Conservation (phyloP, 2,888 invertebrate species). For the Temnothorax unifasciatus region DNA sequence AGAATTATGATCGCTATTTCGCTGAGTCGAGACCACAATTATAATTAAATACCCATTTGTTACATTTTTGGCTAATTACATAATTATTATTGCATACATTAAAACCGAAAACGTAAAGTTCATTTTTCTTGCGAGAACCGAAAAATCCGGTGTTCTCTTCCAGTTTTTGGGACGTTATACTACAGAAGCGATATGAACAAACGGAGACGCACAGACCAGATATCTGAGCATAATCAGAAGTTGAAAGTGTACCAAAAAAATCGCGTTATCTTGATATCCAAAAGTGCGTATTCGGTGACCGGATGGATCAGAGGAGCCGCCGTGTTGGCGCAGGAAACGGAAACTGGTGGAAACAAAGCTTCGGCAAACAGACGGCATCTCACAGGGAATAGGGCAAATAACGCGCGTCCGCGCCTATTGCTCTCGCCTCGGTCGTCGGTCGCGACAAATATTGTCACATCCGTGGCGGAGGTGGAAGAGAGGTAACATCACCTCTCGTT, state of each 20-base stretch:
- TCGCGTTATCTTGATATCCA: slow-evolving; percentile 40
- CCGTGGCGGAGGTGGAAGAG: slow-evolving; percentile 52
- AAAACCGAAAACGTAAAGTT: background rate
- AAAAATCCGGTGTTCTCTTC: background rate
- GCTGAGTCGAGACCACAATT: background rate
- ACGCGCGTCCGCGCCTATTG: slow-evolving; percentile 71
- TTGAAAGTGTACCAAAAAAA: background rate
- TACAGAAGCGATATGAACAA: slow-evolving; percentile 39
- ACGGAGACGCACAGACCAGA: background rate
- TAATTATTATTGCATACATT: background rate
- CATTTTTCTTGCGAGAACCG: background rate
- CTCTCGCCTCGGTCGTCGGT: slow-evolving; percentile 68
- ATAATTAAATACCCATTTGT: too few relatives aligned
- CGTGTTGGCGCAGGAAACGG: slow-evolving; percentile 85
- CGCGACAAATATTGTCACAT: slow-evolving; percentile 83
- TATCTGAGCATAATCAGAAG: background rate
- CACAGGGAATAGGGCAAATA: slow-evolving; percentile 82
- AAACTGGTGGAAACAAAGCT: slow-evolving; percentile 86
- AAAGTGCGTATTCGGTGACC: slow-evolving; percentile 77
- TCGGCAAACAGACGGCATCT: slow-evolving; percentile 81
- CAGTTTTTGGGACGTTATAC: background rate
- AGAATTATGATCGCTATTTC: background rate
- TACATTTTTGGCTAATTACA: background rate
- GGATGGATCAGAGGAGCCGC: slow-evolving; percentile 82
- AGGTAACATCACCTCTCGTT: slow-evolving; percentile 64